phyloP scores from a whole-genome alignment of 1,140 invertebrate species.

The Cotesia glomerata region DNA sequence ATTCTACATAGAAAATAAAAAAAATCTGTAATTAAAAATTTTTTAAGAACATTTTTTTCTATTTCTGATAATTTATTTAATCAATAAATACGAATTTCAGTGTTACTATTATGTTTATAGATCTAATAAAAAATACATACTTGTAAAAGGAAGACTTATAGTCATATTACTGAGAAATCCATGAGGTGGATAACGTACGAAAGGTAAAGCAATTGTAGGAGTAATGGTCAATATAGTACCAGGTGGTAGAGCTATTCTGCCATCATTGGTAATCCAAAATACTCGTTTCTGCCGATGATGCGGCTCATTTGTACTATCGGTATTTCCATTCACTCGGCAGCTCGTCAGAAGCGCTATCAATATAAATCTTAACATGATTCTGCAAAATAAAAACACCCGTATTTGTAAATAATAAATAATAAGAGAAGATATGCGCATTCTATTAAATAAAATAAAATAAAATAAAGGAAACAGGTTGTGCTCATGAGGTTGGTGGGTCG shows the following conservation, averaged over 20 bases:
- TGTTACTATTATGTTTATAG: no score
- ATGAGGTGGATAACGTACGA: slow-evolving; percentile 81
- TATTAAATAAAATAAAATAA: background rate
- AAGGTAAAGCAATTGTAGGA: slow-evolving; percentile 80
- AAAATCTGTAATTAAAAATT: no score
- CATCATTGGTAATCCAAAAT: slow-evolving; percentile 83
- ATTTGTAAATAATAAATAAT: background rate
- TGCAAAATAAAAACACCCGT: background rate
- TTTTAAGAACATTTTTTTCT: no score
- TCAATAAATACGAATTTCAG: no score
- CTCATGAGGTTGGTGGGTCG: slow-evolving; percentile 1
- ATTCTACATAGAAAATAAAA: no score
- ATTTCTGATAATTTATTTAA: no score
- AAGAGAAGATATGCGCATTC: background rate
- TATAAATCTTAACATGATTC: background rate
- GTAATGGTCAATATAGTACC: slow-evolving; percentile 80
- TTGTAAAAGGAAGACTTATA: slow-evolving; percentile 85
- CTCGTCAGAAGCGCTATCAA: background rate
- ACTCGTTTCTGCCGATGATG: slow-evolving; percentile 81
- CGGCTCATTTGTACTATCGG: slow-evolving; percentile 35
- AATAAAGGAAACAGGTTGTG: background rate
- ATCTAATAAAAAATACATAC: slow-evolving; percentile 65
- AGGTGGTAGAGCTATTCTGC: slow-evolving; percentile 79
- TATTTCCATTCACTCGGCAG: background rate
- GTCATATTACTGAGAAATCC: slow-evolving; percentile 86